phyloP scores from a whole-genome alignment of 1,140 invertebrate genomes.

The Lepidurus apus region DNA sequence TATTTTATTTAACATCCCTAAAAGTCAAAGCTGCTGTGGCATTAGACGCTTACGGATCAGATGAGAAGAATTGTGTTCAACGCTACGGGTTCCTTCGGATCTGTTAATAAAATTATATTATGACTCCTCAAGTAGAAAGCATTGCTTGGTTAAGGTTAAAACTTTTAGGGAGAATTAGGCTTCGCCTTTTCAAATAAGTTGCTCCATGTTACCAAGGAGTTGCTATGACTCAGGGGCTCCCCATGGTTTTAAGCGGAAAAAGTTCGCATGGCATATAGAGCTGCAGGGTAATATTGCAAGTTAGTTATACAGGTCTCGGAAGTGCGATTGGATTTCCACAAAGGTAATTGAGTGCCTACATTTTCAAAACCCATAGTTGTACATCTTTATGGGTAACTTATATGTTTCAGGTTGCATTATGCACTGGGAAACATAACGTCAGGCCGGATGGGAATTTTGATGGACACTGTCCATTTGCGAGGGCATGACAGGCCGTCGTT shows the following conservation, averaged over 20 bases:
- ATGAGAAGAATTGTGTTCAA: too few species aligned
- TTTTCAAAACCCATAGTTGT: neutral
- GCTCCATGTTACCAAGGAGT: neutral
- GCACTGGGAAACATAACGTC: conserved; percentile 17
- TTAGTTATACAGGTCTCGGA: neutral
- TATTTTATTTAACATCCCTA: conserved; percentile 14
- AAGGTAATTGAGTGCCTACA: neutral
- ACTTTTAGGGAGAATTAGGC: neutral
- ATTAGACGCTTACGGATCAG: too few species aligned
- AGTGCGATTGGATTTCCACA: conserved; percentile 8
- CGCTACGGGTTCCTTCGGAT: too few species aligned
- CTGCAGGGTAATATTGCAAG: neutral
- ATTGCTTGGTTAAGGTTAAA: neutral
- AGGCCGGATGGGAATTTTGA: neutral
- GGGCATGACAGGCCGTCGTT: neutral
- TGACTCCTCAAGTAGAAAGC: neutral
- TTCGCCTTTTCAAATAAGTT: neutral
- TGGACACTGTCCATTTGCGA: conserved; percentile 7
- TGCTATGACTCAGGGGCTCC: neutral
- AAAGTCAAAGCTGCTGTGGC: neutral
- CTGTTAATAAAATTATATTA: too few species aligned
- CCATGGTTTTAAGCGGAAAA: neutral
- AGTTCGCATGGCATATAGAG: neutral
- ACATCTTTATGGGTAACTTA: neutral
- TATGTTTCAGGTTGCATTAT: neutral